Base-by-base conservation (phyloP, 2,113 vertebrate species). In the Corythornis madagascariensis region DNA sequence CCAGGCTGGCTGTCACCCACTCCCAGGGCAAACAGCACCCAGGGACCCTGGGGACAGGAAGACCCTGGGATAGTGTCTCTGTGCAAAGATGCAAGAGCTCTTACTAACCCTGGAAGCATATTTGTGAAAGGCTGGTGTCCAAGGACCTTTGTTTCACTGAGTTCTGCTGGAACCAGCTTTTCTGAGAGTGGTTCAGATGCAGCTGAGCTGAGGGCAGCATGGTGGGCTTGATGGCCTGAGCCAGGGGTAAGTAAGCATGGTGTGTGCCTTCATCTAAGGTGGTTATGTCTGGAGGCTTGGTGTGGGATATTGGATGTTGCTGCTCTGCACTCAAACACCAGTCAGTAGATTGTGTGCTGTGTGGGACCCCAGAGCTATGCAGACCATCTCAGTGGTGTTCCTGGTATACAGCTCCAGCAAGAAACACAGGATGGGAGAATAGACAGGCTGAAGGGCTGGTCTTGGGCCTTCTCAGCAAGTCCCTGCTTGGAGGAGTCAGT, bases 321-420 rank as follows among this genome's bases (percentile, higher is more conserved):
- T 0, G 0, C 59, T 74, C 53, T 45, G 28, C 14, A 4, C 53
- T 47, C 19, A 25, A 5, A 15, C 1, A 0, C 0, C 2, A 59
- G 35, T 9, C 2, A 59, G 35, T 9, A 20, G 22, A 16, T 8
- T 10, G 29, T 11, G 25, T 19, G 21, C 40, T 19, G 7, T 4
- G 4, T 6, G 20, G 48, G 40, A 60, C 40, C 38, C 10, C 9
- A 10, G 57, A 6, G 52, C 47, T 0, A 0, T 20, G n/a, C 38
- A 4, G 15, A 6, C 12, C 55, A 3, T 38, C 22, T 22, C 1
- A 0, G 17, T 31, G 13, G 26, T 3, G 15, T 45, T 83, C 10
- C 13, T 63, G n/a, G 5, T 29, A 7, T 0, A 0, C 1, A 8
- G n/a, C 9, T 93, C 26, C 0, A 1, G 28, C 2, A 2, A 24